phyloP scores from a whole-genome alignment of 2,113 vertebrate species.

The Erythrocercus mccallii region DNA sequence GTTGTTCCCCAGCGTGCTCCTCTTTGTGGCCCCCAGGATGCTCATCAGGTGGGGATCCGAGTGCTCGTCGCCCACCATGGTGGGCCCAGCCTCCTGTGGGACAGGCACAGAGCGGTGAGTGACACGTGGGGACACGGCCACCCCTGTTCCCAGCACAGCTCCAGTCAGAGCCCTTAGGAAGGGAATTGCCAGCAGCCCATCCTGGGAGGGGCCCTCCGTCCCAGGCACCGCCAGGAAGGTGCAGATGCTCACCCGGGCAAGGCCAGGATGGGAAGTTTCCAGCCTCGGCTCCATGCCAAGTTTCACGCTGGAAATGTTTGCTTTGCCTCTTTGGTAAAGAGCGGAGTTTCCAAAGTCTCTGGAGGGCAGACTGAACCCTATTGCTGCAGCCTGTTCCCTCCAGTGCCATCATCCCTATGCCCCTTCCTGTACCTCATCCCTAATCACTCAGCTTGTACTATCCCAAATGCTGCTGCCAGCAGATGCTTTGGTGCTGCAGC shows the following conservation, averaged over 20 bases:
- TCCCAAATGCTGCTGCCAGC: accelerated
- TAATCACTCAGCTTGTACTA: accelerated
- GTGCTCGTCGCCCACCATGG: slow-evolving; percentile 90
- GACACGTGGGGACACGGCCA: accelerated
- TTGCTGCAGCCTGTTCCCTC: not conserved
- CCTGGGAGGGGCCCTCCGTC: not conserved
- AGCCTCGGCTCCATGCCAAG: not conserved
- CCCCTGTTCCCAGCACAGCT: not conserved
- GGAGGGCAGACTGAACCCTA: not conserved
- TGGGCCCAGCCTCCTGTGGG: slow-evolving; percentile 90
- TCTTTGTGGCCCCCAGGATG: slow-evolving; percentile 89
- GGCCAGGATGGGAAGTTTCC: not conserved
- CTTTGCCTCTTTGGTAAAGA: not conserved
- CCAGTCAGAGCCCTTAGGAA: not conserved
- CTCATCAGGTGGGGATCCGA: slow-evolving; percentile 87
- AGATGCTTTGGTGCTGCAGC: not conserved
- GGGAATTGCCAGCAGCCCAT: accelerated
- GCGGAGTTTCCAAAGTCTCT: not conserved
- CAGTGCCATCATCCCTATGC: accelerated
- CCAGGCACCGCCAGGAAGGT: accelerated
- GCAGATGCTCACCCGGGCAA: accelerated
- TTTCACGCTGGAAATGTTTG: not conserved
- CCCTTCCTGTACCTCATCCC: not conserved
- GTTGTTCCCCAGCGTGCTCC: slow-evolving; percentile 88
- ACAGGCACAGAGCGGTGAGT: not conserved